Percentiles rank a stretch among this genome's conserved stretches.
Conservation (phyloP, 2,888 invertebrate genomes). For the Caenorhabditis afra region DNA sequence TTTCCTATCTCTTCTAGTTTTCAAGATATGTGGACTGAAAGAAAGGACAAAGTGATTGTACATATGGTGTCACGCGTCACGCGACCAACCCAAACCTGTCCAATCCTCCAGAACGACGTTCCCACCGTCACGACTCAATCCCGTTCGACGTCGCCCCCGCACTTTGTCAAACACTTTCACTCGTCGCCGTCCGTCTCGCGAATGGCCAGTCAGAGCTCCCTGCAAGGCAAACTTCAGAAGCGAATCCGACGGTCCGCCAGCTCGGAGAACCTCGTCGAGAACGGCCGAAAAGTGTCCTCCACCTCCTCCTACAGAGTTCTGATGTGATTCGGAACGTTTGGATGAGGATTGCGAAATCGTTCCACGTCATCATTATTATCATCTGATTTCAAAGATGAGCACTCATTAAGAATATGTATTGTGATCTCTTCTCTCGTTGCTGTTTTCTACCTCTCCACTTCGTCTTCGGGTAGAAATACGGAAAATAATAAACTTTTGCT, state of each 20-base stretch:
- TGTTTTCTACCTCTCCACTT: neutral
- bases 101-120: constrained; percentile 2
- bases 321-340: neutral
- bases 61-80: too few species aligned
- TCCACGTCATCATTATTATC: constrained; percentile 5
- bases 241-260: neutral
- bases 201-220: constrained; percentile 8
- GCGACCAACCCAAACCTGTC: too few species aligned
- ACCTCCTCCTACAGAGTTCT: neutral
- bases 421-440: neutral
- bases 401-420: neutral
- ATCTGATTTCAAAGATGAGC: constrained; percentile 9
- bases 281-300: neutral
- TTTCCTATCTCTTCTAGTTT: too few species aligned
- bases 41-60: too few species aligned
- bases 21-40: too few species aligned
- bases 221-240: constrained; percentile 6
- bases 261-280: neutral
- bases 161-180: constrained; percentile 5
- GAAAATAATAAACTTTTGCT: neutral
- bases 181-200: constrained; percentile 15
- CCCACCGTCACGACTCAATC: neutral
- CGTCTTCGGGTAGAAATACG: constrained; percentile 1
- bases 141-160: neutral
- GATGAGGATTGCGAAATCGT: too few species aligned